Evolutionary conservation across 2,888 invertebrate genomes (phyloP), one percentile per base, ranked within the genome.

Genomic region (Arenicola marina): DNA sequence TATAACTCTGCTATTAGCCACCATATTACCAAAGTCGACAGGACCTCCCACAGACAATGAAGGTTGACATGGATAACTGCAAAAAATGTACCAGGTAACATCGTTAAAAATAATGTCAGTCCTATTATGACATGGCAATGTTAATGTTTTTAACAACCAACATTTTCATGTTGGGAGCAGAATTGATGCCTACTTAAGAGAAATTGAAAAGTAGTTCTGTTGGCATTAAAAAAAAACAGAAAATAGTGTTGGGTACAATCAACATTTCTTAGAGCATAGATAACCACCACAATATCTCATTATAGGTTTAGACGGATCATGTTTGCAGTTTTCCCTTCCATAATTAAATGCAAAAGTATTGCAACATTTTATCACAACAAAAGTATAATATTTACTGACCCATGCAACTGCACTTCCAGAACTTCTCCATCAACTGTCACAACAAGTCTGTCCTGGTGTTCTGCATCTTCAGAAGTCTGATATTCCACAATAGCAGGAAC

Each of bases 351-450:
- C 4, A 15, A 21, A 53, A n/a, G n/a, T n/a, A n/a, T n/a, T n/a
- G n/a, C n/a, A n/a, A n/a, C n/a, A n/a, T n/a, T n/a, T n/a, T n/a
- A n/a, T n/a, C n/a, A n/a, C n/a, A n/a, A n/a, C n/a, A 24, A 4
- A 28, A 26, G 32, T 24, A n/a, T 32, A 1, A 48, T 48, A 7
- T 29, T 31, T 33, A 63, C 63, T 62, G 51, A 74, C 65, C 62
- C 73, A 24, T 68, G 63, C 2, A 82, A 53, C 21, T 80, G 81
- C 32, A 83, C 75, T 72, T 81, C 79, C 3, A 82, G 69, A 33
- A 79, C 80, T 62, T 79, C 77, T 26, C 78, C 81, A 72, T 82
- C 81, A 29, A 82, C 78, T 28, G 78, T 79, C 15, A 83, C 75
- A 55, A 82, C 76, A 44, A 83, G 64, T 54, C 78, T 72, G 68